These are phyloP conservation scores for Glaucidium brasilianum DNA, from an alignment of 2,113 vertebrate genomes.

Conservation along the genomic window DNA sequence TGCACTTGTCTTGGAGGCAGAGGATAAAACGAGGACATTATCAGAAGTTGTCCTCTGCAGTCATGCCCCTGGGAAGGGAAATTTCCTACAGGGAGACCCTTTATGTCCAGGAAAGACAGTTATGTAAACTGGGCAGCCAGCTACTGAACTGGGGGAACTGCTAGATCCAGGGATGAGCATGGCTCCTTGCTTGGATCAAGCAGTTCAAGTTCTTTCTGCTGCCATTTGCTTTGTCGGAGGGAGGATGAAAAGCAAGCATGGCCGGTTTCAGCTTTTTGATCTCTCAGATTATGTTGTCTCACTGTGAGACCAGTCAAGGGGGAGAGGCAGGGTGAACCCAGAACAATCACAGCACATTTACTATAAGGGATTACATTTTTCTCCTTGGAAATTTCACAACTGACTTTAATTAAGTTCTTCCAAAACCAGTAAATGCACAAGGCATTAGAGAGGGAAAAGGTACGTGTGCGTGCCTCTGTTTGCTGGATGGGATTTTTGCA, in stretches of 20 bases:
- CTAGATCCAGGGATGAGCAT: neutral
- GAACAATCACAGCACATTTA: conserved; percentile 14
- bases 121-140: neutral
- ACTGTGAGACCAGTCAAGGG: neutral
- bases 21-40: neutral
- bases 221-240: neutral
- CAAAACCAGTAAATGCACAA: neutral
- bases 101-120: neutral
- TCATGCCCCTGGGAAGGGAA: neutral
- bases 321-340: neutral
- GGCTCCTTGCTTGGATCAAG: neutral
- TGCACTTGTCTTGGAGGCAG: neutral
- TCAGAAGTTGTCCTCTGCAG: neutral
- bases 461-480: accelerated
- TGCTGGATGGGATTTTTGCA: neutral
- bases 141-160: neutral
- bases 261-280: neutral
- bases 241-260: neutral
- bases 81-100: neutral
- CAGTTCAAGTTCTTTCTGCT: neutral
- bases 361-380: neutral
- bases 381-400: conserved; percentile 25
- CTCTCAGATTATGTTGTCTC: conserved; percentile 18
- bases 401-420: conserved; percentile 57
- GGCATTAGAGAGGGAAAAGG: neutral